Evolutionary conservation across 2,113 vertebrate genomes (phyloP), one percentile per base, ranked within the genome.

Genomic region (Zosterops lateralis): DNA sequence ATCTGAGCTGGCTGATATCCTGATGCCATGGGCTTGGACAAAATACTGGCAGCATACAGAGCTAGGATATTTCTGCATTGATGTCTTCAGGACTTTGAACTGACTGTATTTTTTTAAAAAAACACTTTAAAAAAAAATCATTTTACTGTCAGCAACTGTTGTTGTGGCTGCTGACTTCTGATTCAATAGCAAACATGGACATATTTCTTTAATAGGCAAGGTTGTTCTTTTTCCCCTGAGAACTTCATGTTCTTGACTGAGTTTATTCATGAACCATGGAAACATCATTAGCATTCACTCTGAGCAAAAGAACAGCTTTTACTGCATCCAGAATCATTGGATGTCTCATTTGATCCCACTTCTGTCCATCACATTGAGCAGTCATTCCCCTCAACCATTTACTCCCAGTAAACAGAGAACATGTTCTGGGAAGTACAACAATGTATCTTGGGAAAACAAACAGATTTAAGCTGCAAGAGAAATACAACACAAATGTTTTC

Each of bases 271-370:
- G 87, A 97, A 78, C 79, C 0, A 1, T 54, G 28, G 53, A 93
- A 96, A 83, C 79, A 64, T 93, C 75, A 94, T 94, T 95, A 95
- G 78, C 68, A 95, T 97, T 95, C 92, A 92, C 65, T 93, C 71
- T 78, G 91, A 93, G 94, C 56, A 75, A 91, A 93, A 81, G 72
- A 95, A 88, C 93, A 94, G 87, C 72, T 91, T 96, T 95, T 83
- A 42, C 82, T 92, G 38, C 50, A 87, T 91, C 58, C 85, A 74
- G 87, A 85, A 84, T 94, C 78, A 84, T 51, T 48, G 87, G 53
- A 77, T 91, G 85, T 93, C 79, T 94, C 93, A 60, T 87, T 93
- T 45, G 1, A 83, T 91, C 76, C 90, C 72, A 64, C 90, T 88
- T 67, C 78, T 95, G 85, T 61, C 94, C 79, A 81, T 92, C 95